phyloP scores from a whole-genome alignment of 1,140 invertebrate genomes.

The Micrasema minimum region DNA sequence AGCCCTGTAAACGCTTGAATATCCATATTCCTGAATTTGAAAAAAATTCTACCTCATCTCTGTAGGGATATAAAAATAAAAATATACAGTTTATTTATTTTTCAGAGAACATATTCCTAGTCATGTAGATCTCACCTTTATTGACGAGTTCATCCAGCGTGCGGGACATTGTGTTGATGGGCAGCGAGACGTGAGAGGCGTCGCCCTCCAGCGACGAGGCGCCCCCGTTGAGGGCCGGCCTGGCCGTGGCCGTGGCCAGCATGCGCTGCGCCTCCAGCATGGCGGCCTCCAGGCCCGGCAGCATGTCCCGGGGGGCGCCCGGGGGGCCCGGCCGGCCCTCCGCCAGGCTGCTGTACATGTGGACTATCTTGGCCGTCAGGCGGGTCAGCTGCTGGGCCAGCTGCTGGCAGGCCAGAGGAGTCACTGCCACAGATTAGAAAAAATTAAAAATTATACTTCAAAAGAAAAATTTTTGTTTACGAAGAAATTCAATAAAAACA shows the following conservation, averaged over 20 bases:
- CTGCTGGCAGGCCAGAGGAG: slow-evolving; percentile 69
- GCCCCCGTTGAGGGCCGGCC: slow-evolving; percentile 38
- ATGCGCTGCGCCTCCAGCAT: slow-evolving; percentile 69
- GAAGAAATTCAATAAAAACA: no score
- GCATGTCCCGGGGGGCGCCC: no score
- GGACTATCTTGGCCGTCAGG: slow-evolving; percentile 70
- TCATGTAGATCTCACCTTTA: slow-evolving; percentile 62
- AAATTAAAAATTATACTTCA: no score
- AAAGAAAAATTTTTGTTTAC: no score
- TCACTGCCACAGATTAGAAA: slow-evolving; percentile 68
- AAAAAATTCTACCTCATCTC: no score
- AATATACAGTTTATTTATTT: no score
- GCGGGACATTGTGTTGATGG: slow-evolving; percentile 56
- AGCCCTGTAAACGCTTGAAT: no score
- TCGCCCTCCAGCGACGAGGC: slow-evolving; percentile 48
- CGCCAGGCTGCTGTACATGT: slow-evolving; percentile 70
- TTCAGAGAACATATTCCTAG: no score
- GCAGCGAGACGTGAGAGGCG: slow-evolving; percentile 53
- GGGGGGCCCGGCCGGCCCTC: no score
- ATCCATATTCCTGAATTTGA: no score
- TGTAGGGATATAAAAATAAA: no score
- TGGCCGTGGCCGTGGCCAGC: slow-evolving; percentile 56
- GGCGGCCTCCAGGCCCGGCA: slow-evolving; percentile 66
- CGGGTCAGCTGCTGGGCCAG: slow-evolving; percentile 69
- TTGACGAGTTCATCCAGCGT: slow-evolving; percentile 60